phyloP scores from a whole-genome alignment of 1,140 invertebrate species.

The Aphis craccivora region DNA sequence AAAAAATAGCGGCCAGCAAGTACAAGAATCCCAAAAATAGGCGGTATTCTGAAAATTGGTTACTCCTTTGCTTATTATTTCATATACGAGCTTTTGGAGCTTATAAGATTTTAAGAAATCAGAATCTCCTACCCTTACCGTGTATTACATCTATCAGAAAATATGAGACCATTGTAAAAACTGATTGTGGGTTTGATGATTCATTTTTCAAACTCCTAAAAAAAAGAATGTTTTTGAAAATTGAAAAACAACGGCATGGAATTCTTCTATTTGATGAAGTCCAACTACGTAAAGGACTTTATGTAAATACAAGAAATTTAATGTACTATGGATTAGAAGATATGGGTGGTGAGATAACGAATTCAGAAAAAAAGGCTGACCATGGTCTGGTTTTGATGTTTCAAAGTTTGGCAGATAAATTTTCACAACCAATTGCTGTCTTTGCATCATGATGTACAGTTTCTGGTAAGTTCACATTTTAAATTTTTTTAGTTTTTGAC shows the following conservation, averaged over 20 bases:
- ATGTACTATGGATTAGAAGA: background rate
- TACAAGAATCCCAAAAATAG: background rate
- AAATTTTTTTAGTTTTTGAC: background rate
- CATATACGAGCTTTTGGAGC: slow-evolving; percentile 3
- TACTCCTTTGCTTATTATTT: background rate
- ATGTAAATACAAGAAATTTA: background rate
- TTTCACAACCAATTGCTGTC: background rate
- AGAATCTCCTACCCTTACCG: background rate
- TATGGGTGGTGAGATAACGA: background rate
- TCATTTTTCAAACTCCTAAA: background rate
- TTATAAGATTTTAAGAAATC: background rate
- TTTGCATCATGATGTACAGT: background rate
- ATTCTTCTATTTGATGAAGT: background rate
- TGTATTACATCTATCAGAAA: background rate
- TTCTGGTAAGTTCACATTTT: background rate
- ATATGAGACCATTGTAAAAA: background rate
- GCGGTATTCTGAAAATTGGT: background rate
- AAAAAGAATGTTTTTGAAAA: background rate
- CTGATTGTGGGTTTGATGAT: background rate
- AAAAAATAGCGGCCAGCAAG: background rate
- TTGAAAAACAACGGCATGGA: background rate
- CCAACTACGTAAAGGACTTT: background rate
- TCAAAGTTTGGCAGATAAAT: background rate
- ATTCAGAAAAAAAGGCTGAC: background rate
- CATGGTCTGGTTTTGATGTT: background rate